A percentile compares a stretch with the other conserved stretches of the same genome.
phyloP scores from a whole-genome alignment of 2,888 invertebrate genomes.

The Drosophila yooni region DNA sequence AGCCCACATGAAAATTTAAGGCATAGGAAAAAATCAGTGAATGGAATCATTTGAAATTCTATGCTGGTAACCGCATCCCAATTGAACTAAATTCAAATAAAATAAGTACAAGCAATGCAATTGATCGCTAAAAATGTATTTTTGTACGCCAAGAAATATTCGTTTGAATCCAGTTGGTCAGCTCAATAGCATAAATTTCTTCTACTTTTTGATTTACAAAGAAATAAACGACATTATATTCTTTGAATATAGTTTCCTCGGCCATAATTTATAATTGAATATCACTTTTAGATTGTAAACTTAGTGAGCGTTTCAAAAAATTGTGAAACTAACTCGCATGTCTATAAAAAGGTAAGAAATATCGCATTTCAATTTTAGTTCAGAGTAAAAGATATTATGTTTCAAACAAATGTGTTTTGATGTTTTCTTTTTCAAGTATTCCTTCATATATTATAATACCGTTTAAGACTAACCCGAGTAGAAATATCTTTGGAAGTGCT shows the following conservation, averaged over 20 bases:
- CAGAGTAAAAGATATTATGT: background rate
- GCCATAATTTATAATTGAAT: background rate
- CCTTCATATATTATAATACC: background rate
- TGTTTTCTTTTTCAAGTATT: background rate
- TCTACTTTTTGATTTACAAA: background rate
- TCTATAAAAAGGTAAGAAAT: background rate
- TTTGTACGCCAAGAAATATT: background rate
- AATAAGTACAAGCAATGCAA: background rate
- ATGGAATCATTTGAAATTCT: background rate
- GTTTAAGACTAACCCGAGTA: background rate
- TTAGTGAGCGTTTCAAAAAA: background rate
- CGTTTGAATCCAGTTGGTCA: background rate
- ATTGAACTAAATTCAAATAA: background rate
- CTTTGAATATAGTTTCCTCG: background rate
- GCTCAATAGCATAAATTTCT: background rate
- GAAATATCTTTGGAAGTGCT: background rate
- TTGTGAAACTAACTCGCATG: background rate
- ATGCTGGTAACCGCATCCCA: constrained; percentile 14
- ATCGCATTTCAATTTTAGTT: background rate
- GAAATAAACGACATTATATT: background rate
- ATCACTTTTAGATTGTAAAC: background rate
- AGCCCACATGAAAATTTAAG: background rate
- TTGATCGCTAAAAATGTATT: background rate
- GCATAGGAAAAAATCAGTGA: background rate
- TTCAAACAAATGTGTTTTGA: background rate